Evolutionary conservation across 2,888 invertebrate species (phyloP).

Genomic region (Cotesia congregata): DNA sequence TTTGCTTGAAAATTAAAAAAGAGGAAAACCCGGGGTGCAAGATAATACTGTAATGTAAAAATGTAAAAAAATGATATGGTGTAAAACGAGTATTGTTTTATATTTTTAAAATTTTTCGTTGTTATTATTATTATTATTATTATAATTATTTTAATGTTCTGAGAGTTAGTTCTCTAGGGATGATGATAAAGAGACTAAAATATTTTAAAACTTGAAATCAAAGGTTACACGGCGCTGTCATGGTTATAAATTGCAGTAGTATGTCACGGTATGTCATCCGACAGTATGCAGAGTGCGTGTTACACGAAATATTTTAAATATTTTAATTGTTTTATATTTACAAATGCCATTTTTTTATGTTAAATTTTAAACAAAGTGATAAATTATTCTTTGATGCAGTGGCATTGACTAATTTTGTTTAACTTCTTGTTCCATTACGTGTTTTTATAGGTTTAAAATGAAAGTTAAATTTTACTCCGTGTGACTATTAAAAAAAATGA

Average conservation of each 20-base stretch:
- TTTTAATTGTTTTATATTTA: conserved; percentile 61
- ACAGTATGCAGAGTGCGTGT: conserved; percentile 19
- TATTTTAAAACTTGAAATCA: conserved; percentile 31
- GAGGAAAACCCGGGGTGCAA: neutral
- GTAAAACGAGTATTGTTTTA: neutral
- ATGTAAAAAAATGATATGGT: too few species aligned
- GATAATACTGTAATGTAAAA: neutral
- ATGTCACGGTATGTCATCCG: conserved; percentile 14
- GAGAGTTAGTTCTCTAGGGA: conserved; percentile 14
- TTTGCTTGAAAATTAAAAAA: neutral
- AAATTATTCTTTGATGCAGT: conserved; percentile 16
- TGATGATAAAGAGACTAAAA: conserved; percentile 31
- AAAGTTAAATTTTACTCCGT: too few species aligned
- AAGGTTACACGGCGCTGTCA: conserved; percentile 31
- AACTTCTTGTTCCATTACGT: conserved; percentile 8
- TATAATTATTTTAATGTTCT: neutral
- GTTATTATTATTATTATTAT: neutral
- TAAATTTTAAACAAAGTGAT: neutral
- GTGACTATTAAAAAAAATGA: neutral
- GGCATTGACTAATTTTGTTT: conserved; percentile 29
- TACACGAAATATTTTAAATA: conserved; percentile 49
- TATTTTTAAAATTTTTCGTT: neutral
- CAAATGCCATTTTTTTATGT: conserved; percentile 40
- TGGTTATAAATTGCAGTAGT: conserved; percentile 22
- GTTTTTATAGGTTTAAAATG: neutral